Evolutionary conservation across 2,797 vertebrate species (phyloP).

Genomic region (Lagodon rhomboides): DNA sequence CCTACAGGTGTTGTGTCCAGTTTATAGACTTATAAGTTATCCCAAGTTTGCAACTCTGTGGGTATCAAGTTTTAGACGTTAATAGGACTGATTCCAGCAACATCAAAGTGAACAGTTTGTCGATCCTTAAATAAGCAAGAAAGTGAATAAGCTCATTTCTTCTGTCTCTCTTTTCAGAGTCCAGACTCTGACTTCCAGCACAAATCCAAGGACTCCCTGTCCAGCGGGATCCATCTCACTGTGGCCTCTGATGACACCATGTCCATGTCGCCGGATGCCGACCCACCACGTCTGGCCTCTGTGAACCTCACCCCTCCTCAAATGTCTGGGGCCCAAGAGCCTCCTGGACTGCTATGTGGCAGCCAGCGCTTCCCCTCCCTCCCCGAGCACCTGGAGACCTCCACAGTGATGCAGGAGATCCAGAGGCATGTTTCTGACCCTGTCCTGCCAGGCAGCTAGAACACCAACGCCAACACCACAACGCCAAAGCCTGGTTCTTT

Average conservation of each 20-base stretch:
- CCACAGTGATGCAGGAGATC: constrained; percentile 85
- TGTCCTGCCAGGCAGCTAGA: constrained; percentile 90
- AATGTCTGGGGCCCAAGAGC: constrained; percentile 50
- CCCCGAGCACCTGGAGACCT: constrained; percentile 90
- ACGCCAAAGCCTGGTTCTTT: neutral
- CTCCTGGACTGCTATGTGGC: constrained; percentile 81
- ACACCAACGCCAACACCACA: constrained; percentile 9
- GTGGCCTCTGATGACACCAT: constrained; percentile 82
- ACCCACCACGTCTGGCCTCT: constrained; percentile 61
- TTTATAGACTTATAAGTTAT: neutral
- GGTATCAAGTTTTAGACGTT: neutral
- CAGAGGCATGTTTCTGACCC: constrained; percentile 94
- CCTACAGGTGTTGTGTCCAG: constrained; percentile 63
- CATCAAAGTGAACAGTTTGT: neutral
- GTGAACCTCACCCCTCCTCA: constrained; percentile 37
- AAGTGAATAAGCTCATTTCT: neutral
- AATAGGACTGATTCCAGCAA: neutral
- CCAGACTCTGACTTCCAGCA: constrained; percentile 82
- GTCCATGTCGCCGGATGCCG: constrained; percentile 79
- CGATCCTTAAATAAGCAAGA: no score
- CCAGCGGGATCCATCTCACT: constrained; percentile 83
- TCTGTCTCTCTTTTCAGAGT: constrained; percentile 77
- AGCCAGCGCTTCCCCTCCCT: constrained; percentile 92
- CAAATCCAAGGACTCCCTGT: constrained; percentile 87
- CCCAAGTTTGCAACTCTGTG: neutral